Evolutionary conservation across 1,140 invertebrate species (phyloP).

Genomic region (Ruditapes philippinarum): DNA sequence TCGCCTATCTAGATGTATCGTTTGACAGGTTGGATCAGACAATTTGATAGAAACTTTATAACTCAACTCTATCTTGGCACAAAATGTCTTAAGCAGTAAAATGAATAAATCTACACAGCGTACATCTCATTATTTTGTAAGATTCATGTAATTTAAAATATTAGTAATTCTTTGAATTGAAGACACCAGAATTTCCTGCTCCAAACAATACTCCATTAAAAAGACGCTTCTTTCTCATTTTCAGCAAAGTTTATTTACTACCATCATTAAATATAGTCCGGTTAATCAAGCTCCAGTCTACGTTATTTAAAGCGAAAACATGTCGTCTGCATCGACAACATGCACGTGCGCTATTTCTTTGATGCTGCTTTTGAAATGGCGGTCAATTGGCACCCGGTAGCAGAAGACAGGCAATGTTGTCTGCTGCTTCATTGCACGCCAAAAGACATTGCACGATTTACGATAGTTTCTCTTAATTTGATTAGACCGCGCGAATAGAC

Average conservation of each 20-base stretch:
- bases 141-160: too few species aligned
- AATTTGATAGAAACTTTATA: too few species aligned
- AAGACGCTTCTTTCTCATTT: neutral
- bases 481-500: conserved; percentile 40
- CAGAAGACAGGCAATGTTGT: conserved; percentile 47
- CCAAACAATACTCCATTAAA: too few species aligned
- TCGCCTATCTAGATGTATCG: too few species aligned
- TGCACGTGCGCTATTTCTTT: conserved; percentile 49
- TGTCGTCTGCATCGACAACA: neutral
- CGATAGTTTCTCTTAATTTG: conserved; percentile 59
- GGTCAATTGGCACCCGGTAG: conserved; percentile 54
- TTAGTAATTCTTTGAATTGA: too few species aligned
- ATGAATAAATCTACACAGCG: too few species aligned
- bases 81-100: too few species aligned
- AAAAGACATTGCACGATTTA: conserved; percentile 50
- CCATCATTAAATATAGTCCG: neutral
- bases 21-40: too few species aligned
- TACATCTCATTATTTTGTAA: too few species aligned
- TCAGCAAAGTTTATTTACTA: conserved; percentile 3
- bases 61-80: too few species aligned
- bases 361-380: conserved; percentile 26
- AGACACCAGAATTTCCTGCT: too few species aligned
- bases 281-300: neutral
- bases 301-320: conserved; percentile 14
- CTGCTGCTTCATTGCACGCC: conserved; percentile 47